Base-by-base conservation (phyloP, 2,888 invertebrate genomes). In the Heliconius hortense region DNA sequence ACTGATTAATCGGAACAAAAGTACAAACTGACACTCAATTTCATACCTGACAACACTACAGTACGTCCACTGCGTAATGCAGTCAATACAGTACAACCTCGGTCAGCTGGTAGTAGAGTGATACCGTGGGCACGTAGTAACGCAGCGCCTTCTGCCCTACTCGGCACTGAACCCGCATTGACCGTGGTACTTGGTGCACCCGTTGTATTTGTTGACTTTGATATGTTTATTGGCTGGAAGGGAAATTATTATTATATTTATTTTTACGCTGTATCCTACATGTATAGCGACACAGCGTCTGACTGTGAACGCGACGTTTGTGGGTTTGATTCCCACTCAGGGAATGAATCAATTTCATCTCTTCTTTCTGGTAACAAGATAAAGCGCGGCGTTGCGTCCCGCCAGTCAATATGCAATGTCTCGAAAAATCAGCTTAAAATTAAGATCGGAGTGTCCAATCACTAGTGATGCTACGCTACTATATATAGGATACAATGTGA, bases 21-120 rank as follows among this genome's bases (percentile, higher is more conserved):
- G 5, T n/a, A 26, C 5, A 56, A 31, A n/a, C 86, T 21, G 21
- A 18, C 48, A 48, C 18, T 48, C 18, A 48, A 8, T 21, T 21
- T 48, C 48, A 7, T 48, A 96, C 96, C 96, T 78, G 97, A 98
- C 69, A 98, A 95, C 79, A 97, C 96, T 74, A 98, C 95, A 78
- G 97, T 97, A 84, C 98, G 96, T 0, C 98, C 98, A 88, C 96
- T 97, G 91, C 97, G 97, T 87, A 98, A 95, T 53, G 97, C 98
- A 77, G 95, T 96, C 80, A 96, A 96, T 76, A 98, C 95, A 92
- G 96, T 89, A 93, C 95, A 87, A 84, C 92, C 94, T 81, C 96
- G 96, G 87, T 98, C 98, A 31, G 96, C 94, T 72, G 97, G 96
- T 86, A 98, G 95, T 96, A 98, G 96, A 67, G 97, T 96, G 84